Conservation (phyloP, 1,140 invertebrate species). For the Thrips palmi region DNA sequence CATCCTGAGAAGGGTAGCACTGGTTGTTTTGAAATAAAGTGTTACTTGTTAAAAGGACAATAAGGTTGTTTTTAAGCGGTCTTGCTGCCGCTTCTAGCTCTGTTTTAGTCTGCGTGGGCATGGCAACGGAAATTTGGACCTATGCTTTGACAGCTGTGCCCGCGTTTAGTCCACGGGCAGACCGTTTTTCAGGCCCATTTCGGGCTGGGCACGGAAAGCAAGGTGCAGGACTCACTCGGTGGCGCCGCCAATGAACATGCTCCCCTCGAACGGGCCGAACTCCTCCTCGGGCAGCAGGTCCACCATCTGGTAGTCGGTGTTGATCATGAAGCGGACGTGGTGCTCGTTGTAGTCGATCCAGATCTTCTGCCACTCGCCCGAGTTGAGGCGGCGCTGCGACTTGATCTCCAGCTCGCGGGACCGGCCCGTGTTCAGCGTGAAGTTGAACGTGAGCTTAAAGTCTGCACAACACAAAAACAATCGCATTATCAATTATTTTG, state of each 20-base stretch:
- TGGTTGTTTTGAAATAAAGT: no score
- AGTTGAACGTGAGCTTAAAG: slow-evolving; percentile 75
- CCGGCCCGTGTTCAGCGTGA: slow-evolving; percentile 66
- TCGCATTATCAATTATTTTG: no score
- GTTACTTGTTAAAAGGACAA: no score
- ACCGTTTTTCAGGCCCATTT: no score
- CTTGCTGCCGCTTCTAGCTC: no score
- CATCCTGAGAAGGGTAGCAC: no score
- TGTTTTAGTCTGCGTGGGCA: no score
- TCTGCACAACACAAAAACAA: slow-evolving; percentile 29
- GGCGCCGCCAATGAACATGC: slow-evolving; percentile 81
- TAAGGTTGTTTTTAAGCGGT: no score
- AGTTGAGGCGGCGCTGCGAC: slow-evolving; percentile 62
- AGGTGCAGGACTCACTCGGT: slow-evolving; percentile 71
- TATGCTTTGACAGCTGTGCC: no score
- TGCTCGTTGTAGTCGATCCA: slow-evolving; percentile 87
- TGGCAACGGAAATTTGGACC: no score
- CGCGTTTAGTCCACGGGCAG: no score
- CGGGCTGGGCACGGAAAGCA: no score
- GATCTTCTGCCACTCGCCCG: slow-evolving; percentile 88
- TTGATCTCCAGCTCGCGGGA: slow-evolving; percentile 60
- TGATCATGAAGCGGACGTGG: slow-evolving; percentile 86
- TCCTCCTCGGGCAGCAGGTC: slow-evolving; percentile 67
- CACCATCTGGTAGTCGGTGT: slow-evolving; percentile 72
- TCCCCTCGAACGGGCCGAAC: slow-evolving; percentile 80